phyloP scores from a whole-genome alignment of 1,140 invertebrate species.

The Anthonomus grandis region DNA sequence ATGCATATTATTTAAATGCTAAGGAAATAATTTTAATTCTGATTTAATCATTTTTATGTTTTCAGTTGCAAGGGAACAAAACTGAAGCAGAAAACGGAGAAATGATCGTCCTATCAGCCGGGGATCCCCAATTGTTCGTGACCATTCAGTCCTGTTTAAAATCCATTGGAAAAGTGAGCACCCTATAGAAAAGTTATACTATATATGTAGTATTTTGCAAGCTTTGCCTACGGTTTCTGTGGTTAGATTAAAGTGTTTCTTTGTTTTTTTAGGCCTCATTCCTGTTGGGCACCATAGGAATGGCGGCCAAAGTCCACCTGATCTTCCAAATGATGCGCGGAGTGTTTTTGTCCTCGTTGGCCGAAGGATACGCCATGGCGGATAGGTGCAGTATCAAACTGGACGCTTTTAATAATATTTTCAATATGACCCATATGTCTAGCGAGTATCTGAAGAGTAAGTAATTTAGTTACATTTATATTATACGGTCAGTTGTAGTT shows the following conservation, averaged over 20 bases:
- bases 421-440: slow-evolving; percentile 78
- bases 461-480: background rate
- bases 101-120: slow-evolving; percentile 83
- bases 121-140: slow-evolving; percentile 82
- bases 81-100: slow-evolving; percentile 84
- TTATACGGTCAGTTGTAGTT: background rate
- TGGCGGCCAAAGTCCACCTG: slow-evolving; percentile 89
- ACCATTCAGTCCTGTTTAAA: slow-evolving; percentile 89
- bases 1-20: background rate
- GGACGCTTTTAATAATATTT: slow-evolving; percentile 84
- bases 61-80: slow-evolving; percentile 80
- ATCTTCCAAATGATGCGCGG: slow-evolving; percentile 64
- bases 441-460: slow-evolving; percentile 70
- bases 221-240: background rate
- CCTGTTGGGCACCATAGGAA: slow-evolving; percentile 71
- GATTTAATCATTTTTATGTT: background rate
- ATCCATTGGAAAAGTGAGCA: slow-evolving; percentile 73
- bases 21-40: background rate
- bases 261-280: slow-evolving; percentile 51
- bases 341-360: slow-evolving; percentile 79
- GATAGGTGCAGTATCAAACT: slow-evolving; percentile 85
- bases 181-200: too few relatives aligned
- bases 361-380: slow-evolving; percentile 89
- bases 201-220: background rate
- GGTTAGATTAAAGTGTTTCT: slow-evolving; percentile 50